A percentile compares a stretch with the other conserved stretches of the same genome.
Conservation (phyloP, 2,888 invertebrate genomes). For the Caenorhabditis drosophilae region DNA sequence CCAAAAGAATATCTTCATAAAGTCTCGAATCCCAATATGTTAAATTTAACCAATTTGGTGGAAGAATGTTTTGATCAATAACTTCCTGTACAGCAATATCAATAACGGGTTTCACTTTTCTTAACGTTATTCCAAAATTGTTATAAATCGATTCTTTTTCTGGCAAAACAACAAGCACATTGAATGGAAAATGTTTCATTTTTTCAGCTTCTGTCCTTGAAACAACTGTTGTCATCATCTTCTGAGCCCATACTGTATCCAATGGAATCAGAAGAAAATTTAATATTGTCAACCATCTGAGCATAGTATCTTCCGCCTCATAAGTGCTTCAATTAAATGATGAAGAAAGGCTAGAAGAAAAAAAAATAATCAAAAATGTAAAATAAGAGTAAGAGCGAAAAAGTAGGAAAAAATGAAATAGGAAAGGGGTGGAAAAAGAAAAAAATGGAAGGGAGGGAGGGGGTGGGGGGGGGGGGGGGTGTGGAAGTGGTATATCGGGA, state of each 20-base stretch:
- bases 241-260: not conserved
- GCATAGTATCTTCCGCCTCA: constrained; percentile 27
- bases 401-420: not conserved
- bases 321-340: constrained; percentile 26
- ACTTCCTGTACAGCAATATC: constrained; percentile 65
- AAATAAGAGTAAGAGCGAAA: constrained; percentile 13
- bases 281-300: constrained; percentile 32
- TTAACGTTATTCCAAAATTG: constrained; percentile 65
- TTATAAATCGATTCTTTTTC: constrained; percentile 60
- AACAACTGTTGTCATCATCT: not conserved
- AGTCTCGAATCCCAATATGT: constrained; percentile 60
- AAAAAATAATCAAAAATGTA: constrained; percentile 9
- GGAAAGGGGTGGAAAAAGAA: not conserved
- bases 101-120: constrained; percentile 64
- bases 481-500: constrained; percentile 2
- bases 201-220: not conserved
- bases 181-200: constrained; percentile 48
- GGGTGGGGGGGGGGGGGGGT: not conserved
- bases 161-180: constrained; percentile 64
- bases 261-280: not conserved
- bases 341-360: constrained; percentile 12
- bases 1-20: constrained; percentile 78
- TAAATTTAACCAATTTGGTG: constrained; percentile 60
- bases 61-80: constrained; percentile 44
- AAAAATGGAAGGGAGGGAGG: not conserved